A percentile compares a stretch with the other conserved stretches of the same genome.
These are phyloP conservation scores for Apistogramma diplotaenia DNA, from an alignment of 2,113 vertebrate genomes.

Conservation along the genomic window DNA sequence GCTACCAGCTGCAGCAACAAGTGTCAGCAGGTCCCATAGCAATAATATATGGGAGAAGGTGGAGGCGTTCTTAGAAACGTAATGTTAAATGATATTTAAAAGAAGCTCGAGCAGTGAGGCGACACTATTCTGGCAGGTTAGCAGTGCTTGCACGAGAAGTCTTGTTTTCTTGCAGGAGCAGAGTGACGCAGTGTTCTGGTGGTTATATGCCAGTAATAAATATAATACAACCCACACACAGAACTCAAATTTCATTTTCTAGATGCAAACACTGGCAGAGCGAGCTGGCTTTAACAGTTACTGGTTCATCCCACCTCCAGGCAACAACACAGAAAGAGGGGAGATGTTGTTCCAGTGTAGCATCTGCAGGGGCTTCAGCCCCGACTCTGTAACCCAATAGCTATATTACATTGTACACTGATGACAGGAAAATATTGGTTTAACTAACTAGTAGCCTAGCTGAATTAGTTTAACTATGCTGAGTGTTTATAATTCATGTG, in stretches of 20 bases:
- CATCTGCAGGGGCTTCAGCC: no score
- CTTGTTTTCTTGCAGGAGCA: neutral
- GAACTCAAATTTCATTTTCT: neutral
- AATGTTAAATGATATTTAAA: neutral
- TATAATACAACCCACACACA: neutral
- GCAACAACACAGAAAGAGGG: no score
- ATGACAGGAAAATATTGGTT: neutral
- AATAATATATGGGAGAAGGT: neutral
- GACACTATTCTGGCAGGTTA: neutral
- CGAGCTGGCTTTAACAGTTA: accelerated
- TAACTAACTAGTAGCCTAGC: neutral
- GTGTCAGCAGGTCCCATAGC: neutral
- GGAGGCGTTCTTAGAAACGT: neutral
- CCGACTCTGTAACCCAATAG: no score
- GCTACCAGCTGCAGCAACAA: neutral
- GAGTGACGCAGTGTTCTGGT: neutral
- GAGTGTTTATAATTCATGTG: neutral
- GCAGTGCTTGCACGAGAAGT: neutral
- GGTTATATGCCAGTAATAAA: neutral
- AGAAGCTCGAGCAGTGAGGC: neutral
- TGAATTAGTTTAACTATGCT: neutral
- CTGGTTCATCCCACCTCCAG: neutral
- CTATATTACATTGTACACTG: no score
- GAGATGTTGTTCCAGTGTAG: neutral
- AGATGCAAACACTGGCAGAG: neutral